Percentiles rank a stretch among this genome's conserved stretches.
Evolutionary conservation across 2,113 vertebrate genomes (phyloP).

Genomic region (Chinchilla lanigera): DNA sequence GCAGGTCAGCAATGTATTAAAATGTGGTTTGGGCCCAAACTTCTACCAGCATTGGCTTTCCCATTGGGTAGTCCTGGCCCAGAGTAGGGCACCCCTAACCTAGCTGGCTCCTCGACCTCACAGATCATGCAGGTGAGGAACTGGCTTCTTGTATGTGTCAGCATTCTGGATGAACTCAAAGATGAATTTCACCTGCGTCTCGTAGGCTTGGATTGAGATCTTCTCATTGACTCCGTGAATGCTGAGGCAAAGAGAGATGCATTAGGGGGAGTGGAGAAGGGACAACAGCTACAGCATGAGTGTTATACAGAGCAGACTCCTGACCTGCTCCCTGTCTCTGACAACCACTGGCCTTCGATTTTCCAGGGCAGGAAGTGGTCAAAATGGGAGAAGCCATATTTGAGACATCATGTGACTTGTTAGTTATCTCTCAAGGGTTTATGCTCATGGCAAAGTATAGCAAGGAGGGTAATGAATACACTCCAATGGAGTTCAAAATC

Average conservation of each 20-base stretch:
- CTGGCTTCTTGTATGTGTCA: constrained; percentile 86
- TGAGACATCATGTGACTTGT: neutral
- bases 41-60: neutral
- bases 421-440: neutral
- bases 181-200: constrained; percentile 91
- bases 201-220: constrained; percentile 91
- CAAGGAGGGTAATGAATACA: neutral
- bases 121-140: constrained; percentile 91
- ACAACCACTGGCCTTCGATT: neutral
- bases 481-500: neutral
- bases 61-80: neutral
- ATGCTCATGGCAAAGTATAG: neutral
- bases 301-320: neutral
- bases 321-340: accelerated
- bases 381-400: neutral
- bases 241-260: constrained; percentile 79
- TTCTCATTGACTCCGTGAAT: constrained; percentile 96
- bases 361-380: neutral
- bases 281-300: neutral
- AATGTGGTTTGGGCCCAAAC: neutral
- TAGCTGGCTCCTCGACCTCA: constrained; percentile 75
- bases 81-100: too few relatives aligned
- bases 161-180: constrained; percentile 94
- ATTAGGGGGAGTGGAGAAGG: neutral
- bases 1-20: too few relatives aligned